Evolutionary conservation across 2,797 vertebrate genomes (phyloP), one percentile per base, ranked within the genome.

Genomic region (Clarias laeviceps): DNA sequence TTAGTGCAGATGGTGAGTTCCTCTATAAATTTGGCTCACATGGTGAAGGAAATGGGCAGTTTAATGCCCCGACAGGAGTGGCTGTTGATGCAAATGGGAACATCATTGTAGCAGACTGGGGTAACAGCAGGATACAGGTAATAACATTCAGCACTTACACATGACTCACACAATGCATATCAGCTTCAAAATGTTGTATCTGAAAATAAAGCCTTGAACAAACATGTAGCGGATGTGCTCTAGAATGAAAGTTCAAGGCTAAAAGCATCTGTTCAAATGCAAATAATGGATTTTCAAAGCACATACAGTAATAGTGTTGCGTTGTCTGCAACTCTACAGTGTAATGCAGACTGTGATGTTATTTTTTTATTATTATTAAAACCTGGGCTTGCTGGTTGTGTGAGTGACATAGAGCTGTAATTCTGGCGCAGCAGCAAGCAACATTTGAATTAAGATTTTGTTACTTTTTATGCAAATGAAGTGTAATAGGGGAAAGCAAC

Each of bases 51-150:
- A 99, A 99, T 0, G 98, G 98, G 18, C 98, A 99, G 92, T 99
- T 99, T 93, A 99, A 99, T 0, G 98, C 98, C 1, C 98, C 98
- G 29, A 99, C 98, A 0, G 98, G 98, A 0, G 97, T 99, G 62
- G 98, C 98, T 0, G 97, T 97, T 61, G 98, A 99, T 37, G 90
- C 94, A 85, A 98, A 98, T 0, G 97, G 98, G 76, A 99, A 99
- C 93, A 98, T 99, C 91, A 99, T 99, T 0, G 97, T 99, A 74
- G 98, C 98, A 0, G 98, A 99, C 93, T 99, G 97, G 98, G 98
- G 98, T 17, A 99, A 99, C 91, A 99, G 98, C 93, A 96, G 97
- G 86, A 98, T 99, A 93, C 97, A 99, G 96, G 97, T 97, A 83
- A 65, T 40, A 6, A 24, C 24, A 17, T 87, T 61, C 72, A 72